Conservation (phyloP, 2,888 invertebrate species). For the Volucella bombylans region DNA sequence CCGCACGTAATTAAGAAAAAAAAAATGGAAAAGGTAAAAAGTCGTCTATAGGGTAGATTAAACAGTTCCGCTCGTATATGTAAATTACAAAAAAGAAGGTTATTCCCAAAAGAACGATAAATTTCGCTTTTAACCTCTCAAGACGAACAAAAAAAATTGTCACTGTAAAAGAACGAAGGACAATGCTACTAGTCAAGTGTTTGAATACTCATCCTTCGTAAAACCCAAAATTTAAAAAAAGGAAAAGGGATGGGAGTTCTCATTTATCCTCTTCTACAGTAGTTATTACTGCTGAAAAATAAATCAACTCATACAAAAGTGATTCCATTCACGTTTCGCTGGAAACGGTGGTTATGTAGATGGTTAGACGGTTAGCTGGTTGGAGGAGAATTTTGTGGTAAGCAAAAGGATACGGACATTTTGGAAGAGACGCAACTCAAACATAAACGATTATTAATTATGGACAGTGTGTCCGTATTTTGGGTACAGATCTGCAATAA, state of each 20-base stretch:
- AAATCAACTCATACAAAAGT: conserved; percentile 68
- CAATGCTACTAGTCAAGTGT: conserved; percentile 58
- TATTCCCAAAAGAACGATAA: conserved; percentile 62
- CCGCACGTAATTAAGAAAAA: conserved; percentile 55
- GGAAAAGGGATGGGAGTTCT: conserved; percentile 31
- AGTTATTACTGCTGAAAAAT: conserved; percentile 57
- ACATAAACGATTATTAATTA: conserved; percentile 71
- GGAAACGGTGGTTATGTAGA: conserved; percentile 33
- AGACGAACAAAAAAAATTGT: conserved; percentile 52
- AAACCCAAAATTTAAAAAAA: conserved; percentile 28
- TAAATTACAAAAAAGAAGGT: conserved; percentile 58
- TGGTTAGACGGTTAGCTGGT: conserved; percentile 34
- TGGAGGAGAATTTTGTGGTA: conserved; percentile 52
- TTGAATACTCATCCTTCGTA: conserved; percentile 14
- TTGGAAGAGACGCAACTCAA: conserved; percentile 63
- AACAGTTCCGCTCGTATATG: conserved; percentile 54
- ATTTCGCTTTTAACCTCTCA: conserved; percentile 62
- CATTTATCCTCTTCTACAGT: conserved; percentile 54
- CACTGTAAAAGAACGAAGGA: conserved; percentile 35
- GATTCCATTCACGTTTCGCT: conserved; percentile 64
- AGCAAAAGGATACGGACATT: conserved; percentile 64
- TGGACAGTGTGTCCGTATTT: conserved; percentile 65
- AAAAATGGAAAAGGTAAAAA: conserved; percentile 33
- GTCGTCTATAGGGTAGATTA: conserved; percentile 50
- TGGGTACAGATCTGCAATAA: conserved; percentile 61